Evolutionary conservation across 2,797 vertebrate species (phyloP), one percentile per base, ranked within the genome.

Genomic region (Dendrocincla fuliginosa): DNA sequence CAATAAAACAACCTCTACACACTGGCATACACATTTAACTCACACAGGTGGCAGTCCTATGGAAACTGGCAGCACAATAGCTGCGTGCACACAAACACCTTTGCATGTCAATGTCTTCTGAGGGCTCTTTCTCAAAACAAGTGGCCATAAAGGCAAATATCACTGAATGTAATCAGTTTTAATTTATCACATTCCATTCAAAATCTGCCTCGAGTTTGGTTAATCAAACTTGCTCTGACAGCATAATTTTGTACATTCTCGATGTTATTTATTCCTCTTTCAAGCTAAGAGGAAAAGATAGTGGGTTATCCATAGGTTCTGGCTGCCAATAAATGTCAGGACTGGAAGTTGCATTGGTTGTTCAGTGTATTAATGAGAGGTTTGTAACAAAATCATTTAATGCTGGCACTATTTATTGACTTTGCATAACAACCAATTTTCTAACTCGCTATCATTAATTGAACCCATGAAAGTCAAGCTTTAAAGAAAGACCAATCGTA

Each of bases 81-180:
- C n/a, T 35, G 19, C 7, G 5, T 5, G 33, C 11, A 65, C 27
- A 35, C n/a, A 55, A 85, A 74, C 39, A 64, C 46, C 30, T 68
- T 13, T 1, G 1, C 1, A 3, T 11, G 3, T 10, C 25, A 0
- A 15, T 25, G 23, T 25, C 42, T 13, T 78, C 32, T 4, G 0
- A 6, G 10, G 46, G 9, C 9, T 78, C 70, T 16, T 63, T 44
- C 64, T 42, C 5, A 3, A 83, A 70, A 47, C 0, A 2, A 78
- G 20, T 11, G 28, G 32, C 56, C 4, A 1, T 5, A 74, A 85
- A 84, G 30, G n/a, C 4, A 4, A 91, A 9, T 7, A 4, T 16
- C 25, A 30, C 2, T 24, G 16, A 70, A 59, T 2, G 13, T 0
- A 1, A 33, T 6, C 49, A 32, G 46, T 9, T 85, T 70, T 44